phyloP scores from a whole-genome alignment of 2,888 invertebrate genomes.

The Strigamia crassipes region DNA sequence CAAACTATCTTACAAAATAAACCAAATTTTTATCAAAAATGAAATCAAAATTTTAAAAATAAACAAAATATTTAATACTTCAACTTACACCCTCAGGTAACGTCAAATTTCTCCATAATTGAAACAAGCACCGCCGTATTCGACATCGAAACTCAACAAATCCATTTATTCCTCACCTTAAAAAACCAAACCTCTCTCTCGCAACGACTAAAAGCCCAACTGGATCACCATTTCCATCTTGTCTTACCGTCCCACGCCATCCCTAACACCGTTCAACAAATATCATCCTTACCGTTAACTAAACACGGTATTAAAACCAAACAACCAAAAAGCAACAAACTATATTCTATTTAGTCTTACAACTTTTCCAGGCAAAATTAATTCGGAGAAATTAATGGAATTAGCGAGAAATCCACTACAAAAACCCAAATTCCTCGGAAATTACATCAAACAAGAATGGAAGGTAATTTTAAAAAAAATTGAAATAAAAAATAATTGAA shows the following conservation, averaged over 20 bases:
- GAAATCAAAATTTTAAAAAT: too few species aligned
- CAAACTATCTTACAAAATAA: too few species aligned
- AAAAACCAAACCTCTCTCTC: not conserved
- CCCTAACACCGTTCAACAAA: slow-evolving; percentile 54
- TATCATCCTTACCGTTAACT: slow-evolving; percentile 56
- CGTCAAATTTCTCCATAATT: too few species aligned
- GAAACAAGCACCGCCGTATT: not conserved
- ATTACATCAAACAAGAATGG: not conserved
- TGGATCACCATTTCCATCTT: not conserved
- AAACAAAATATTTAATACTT: too few species aligned
- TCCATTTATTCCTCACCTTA: not conserved
- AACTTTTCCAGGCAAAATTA: not conserved
- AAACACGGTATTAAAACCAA: slow-evolving; percentile 55
- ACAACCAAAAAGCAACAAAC: not conserved
- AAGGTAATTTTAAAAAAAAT: slow-evolving; percentile 23
- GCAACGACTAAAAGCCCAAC: not conserved
- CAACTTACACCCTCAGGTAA: too few species aligned
- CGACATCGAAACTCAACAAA: not conserved
- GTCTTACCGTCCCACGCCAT: slow-evolving; percentile 54
- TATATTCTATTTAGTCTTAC: not conserved
- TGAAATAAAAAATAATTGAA: slow-evolving; percentile 48
- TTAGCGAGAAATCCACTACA: not conserved
- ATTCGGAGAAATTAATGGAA: not conserved
- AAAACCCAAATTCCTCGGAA: not conserved
- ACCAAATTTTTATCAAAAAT: too few species aligned